Conservation (phyloP, 2,888 invertebrate species). For the Agonopterix alstromeriana region DNA sequence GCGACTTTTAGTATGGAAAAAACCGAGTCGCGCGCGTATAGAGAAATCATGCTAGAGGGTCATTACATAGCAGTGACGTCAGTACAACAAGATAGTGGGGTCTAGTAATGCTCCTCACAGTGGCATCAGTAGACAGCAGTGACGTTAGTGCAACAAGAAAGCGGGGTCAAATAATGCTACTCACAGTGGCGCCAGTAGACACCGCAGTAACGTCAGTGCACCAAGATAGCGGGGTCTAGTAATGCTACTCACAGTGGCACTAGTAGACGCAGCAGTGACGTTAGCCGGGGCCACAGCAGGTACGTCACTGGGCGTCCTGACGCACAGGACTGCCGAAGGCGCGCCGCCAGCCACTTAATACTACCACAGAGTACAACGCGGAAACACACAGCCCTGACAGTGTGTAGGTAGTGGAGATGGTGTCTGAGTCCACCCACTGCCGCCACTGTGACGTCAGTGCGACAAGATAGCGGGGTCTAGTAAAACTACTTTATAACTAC, state of each 20-base stretch:
- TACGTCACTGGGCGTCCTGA: too few relatives aligned
- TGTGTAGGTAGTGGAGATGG: slow-evolving; percentile 9
- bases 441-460: slow-evolving; percentile 65
- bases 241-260: background rate
- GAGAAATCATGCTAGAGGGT: too few relatives aligned
- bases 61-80: slow-evolving; percentile 35
- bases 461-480: too few relatives aligned
- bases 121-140: too few relatives aligned
- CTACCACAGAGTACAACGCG: slow-evolving; percentile 81
- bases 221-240: background rate
- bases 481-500: too few relatives aligned
- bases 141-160: too few relatives aligned
- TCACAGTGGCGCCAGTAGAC: slow-evolving; percentile 88
- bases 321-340: slow-evolving; percentile 16
- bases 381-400: slow-evolving; percentile 47
- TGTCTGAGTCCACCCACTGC: slow-evolving; percentile 81
- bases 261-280: too few relatives aligned
- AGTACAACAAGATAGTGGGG: background rate
- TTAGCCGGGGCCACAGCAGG: too few relatives aligned
- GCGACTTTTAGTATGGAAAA: too few relatives aligned
- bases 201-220: slow-evolving; percentile 23
- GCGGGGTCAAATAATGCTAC: too few relatives aligned
- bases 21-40: too few relatives aligned
- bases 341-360: slow-evolving; percentile 43
- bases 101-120: background rate